A percentile compares a stretch with the other conserved stretches of the same genome.
These are phyloP conservation scores for Pyrocoelia pectoralis DNA, from an alignment of 2,888 invertebrate species.

Conservation along the genomic window DNA sequence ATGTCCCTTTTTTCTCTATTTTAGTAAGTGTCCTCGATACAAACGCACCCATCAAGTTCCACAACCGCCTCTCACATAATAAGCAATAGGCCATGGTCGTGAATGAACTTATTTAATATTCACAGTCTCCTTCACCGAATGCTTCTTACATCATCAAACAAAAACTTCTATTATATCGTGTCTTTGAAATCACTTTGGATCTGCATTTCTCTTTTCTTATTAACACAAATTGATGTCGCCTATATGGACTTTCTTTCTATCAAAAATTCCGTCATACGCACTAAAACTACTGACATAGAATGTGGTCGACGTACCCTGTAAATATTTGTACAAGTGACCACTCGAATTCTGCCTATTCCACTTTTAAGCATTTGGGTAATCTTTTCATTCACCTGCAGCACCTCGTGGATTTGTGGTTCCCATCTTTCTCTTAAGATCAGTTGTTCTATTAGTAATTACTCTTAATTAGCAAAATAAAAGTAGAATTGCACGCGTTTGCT, in stretches of 20 bases:
- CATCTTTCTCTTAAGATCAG: no score
- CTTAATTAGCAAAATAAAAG: no score
- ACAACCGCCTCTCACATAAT: conserved; percentile 34
- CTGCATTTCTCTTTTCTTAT: conserved; percentile 9
- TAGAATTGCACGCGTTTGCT: no score
- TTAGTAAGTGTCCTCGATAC: conserved; percentile 25
- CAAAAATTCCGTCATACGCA: background rate
- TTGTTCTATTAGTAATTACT: no score
- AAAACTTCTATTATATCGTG: background rate
- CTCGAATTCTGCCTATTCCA: no score
- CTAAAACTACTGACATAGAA: background rate
- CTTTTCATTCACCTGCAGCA: no score
- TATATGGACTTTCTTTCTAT: background rate
- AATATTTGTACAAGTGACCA: no score
- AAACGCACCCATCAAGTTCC: conserved; percentile 29
- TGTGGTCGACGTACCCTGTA: background rate
- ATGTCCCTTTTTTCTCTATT: conserved; percentile 11
- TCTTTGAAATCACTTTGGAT: background rate
- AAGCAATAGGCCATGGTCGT: conserved; percentile 34
- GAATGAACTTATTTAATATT: conserved; percentile 30
- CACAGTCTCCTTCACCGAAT: conserved; percentile 26
- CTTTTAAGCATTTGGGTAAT: no score
- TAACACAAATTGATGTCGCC: background rate
- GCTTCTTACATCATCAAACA: conserved; percentile 6
- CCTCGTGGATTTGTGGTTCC: no score